These are phyloP conservation scores for Drosophila cardini DNA, from an alignment of 1,140 invertebrate species.

Conservation along the genomic window DNA sequence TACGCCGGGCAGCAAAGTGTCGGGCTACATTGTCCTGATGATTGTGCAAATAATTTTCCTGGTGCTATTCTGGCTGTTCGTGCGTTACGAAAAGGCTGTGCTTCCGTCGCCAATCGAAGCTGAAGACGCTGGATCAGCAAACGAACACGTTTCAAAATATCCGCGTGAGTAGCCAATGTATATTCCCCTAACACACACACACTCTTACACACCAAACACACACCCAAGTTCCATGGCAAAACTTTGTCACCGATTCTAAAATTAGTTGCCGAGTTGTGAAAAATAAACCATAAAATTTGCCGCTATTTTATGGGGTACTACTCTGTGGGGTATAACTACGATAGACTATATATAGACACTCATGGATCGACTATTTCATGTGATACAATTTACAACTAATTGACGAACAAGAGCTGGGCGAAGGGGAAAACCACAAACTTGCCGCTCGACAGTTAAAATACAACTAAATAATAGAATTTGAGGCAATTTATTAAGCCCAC, in stretches of 20 bases:
- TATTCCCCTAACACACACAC: constrained; percentile 19
- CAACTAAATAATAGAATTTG: background rate
- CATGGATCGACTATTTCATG: constrained; percentile 8
- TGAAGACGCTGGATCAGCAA: constrained; percentile 76
- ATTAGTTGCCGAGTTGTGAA: constrained; percentile 20
- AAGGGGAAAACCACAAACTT: background rate
- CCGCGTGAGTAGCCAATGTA: constrained; percentile 79
- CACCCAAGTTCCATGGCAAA: constrained; percentile 13
- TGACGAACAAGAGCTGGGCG: constrained; percentile 2
- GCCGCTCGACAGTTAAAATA: constrained; percentile 12
- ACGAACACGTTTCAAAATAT: constrained; percentile 83
- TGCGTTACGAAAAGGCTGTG: constrained; percentile 82
- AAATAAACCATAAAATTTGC: constrained; percentile 6
- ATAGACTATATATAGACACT: background rate
- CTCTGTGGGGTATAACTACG: background rate
- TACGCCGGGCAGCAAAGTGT: constrained; percentile 72
- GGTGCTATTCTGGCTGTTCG: constrained; percentile 82
- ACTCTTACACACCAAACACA: background rate
- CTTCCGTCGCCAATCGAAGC: constrained; percentile 57
- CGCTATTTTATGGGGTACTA: constrained; percentile 14
- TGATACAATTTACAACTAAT: constrained; percentile 35
- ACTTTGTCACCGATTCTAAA: constrained; percentile 31
- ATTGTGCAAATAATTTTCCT: constrained; percentile 84
- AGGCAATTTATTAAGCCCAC: constrained; percentile 12
- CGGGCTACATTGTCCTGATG: constrained; percentile 80